Evolutionary conservation across 2,888 invertebrate genomes (phyloP), one percentile per base, ranked within the genome.

Genomic region (Pyralis farinalis): DNA sequence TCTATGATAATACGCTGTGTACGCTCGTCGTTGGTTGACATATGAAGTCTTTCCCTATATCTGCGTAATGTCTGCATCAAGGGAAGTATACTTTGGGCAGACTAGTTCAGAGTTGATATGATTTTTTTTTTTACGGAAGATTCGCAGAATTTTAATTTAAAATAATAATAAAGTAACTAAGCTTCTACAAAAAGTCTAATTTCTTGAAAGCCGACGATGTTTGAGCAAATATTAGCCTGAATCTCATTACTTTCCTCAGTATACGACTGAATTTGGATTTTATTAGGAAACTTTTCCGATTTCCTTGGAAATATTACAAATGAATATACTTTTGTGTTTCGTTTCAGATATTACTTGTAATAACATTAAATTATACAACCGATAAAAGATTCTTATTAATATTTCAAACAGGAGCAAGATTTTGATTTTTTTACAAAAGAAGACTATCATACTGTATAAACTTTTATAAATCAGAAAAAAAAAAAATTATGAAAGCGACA

Each of bases 241-340:
- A 58, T 56, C 59, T 60, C 61, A 65, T 63, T 63, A 63, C 63
- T 65, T 66, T 53, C 41, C 47, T 59, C 57, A 58, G 61, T 62
- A 58, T 57, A 61, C 37, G 53, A 63, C 60, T 55, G 58, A 64
- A 66, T 71, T 65, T 60, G 54, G 62, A 58, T 69, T 68, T 70
- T 71, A 71, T 70, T 63, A 57, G 54, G 55, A 58, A 70, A 71
- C 52, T 71, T 58, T 53, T 33, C 43, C 40, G 42, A 44, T 42
- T 45, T 38, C 11, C 36, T n/a, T 25, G 34, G 21, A 40, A 42
- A 37, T 25, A 42, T 38, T 21, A 39, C 32, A 37, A 37, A 33
- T 39, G 32, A 28, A 39, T 39, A 39, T 39, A 33, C 39, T 39
- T 39, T 33, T 12, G 33, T 37, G 28, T 36, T 36, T 36, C 28